Conservation (phyloP, 1,140 invertebrate genomes). For the Aradophagus sp. region DNA sequence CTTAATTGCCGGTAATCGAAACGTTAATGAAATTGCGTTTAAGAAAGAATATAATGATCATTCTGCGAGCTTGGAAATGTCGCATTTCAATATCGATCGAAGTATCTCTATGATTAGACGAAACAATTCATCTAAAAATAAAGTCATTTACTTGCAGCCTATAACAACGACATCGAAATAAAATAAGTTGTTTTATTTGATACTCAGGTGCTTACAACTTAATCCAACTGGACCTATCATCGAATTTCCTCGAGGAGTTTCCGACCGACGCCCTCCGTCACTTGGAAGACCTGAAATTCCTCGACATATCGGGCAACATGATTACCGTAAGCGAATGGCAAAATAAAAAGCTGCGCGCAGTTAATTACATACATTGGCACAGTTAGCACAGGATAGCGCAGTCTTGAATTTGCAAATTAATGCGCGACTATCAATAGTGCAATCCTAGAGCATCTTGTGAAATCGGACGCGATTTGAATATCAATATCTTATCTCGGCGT, state of each 20-base stretch:
- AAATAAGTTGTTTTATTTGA: too few species aligned
- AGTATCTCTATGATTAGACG: not conserved
- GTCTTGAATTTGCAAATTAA: slow-evolving; percentile 16
- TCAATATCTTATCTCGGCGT: slow-evolving; percentile 6
- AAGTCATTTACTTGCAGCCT: too few species aligned
- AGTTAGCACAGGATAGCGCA: slow-evolving; percentile 15
- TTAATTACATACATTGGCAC: slow-evolving; percentile 17
- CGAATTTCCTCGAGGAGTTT: slow-evolving; percentile 89
- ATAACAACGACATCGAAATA: too few species aligned
- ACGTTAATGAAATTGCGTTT: slow-evolving; percentile 29
- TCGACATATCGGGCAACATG: slow-evolving; percentile 89
- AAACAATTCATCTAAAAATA: too few species aligned
- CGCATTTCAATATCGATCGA: too few species aligned
- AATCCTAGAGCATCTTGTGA: slow-evolving; percentile 15
- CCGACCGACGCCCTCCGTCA: slow-evolving; percentile 84
- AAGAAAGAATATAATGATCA: not conserved
- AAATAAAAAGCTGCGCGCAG: slow-evolving; percentile 9
- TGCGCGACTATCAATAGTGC: not conserved
- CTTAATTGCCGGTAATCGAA: too few species aligned
- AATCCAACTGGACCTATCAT: slow-evolving; percentile 86
- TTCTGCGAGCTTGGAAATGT: not conserved
- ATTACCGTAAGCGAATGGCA: slow-evolving; percentile 78
- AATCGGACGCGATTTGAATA: slow-evolving; percentile 16
- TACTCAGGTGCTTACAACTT: slow-evolving; percentile 80
- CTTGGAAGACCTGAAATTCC: slow-evolving; percentile 80